phyloP scores from a whole-genome alignment of 2,888 invertebrate species.

The Mechanitis mazaeus region DNA sequence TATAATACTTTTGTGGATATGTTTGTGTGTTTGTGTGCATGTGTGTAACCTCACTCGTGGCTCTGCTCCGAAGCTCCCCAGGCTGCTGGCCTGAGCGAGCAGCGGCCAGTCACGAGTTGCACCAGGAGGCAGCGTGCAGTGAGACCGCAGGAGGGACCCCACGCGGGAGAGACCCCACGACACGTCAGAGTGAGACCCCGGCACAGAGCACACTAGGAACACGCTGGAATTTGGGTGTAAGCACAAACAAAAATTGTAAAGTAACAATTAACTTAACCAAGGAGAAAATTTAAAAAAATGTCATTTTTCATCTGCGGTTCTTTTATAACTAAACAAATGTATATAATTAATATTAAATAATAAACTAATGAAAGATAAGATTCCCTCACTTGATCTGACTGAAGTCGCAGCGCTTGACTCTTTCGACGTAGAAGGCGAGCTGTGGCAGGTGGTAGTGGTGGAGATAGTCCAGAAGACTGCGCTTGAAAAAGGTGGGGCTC shows the following conservation, averaged over 20 bases:
- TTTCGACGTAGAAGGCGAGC: constrained; percentile 83
- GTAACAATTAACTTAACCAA: too few species aligned
- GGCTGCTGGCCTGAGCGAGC: constrained; percentile 92
- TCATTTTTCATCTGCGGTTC: too few species aligned
- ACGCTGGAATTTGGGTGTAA: constrained; percentile 75
- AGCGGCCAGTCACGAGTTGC: constrained; percentile 79
- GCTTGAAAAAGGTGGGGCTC: constrained; percentile 89
- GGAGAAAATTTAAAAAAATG: too few species aligned
- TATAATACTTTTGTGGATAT: too few species aligned
- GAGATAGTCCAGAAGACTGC: constrained; percentile 85
- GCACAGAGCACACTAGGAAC: constrained; percentile 89
- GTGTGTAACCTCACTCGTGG: constrained; percentile 50
- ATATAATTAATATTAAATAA: too few species aligned
- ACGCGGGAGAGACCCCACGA: constrained; percentile 81
- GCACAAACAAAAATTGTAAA: too few species aligned
- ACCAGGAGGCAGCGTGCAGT: constrained; percentile 73
- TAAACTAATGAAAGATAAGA: neutral
- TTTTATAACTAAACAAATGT: too few species aligned
- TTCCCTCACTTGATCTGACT: constrained; percentile 83
- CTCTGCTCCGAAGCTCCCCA: constrained; percentile 88
- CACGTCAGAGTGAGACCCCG: constrained; percentile 84
- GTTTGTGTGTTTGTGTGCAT: too few species aligned
- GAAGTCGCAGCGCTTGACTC: constrained; percentile 88
- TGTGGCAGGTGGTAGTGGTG: constrained; percentile 81
- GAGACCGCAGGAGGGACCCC: constrained; percentile 78